Percentiles rank a stretch among this genome's conserved stretches.
phyloP scores from a whole-genome alignment of 2,797 vertebrate genomes.

The Sylvia borin region DNA sequence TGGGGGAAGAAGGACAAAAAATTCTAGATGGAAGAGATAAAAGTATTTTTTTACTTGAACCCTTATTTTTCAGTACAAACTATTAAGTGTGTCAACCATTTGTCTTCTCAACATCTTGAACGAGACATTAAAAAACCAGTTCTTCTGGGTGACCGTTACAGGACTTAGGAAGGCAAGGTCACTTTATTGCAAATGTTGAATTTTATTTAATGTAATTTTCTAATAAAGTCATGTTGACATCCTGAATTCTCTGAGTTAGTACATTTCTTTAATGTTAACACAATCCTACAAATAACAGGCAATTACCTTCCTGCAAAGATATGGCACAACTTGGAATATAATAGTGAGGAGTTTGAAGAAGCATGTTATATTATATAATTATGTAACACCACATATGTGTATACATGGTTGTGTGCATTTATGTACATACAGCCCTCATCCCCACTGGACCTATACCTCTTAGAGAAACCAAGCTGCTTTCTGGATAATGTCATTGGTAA shows the following conservation, averaged over 20 bases:
- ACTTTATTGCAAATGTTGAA: neutral
- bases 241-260: neutral
- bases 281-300: neutral
- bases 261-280: neutral
- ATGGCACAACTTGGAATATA: neutral
- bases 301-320: neutral
- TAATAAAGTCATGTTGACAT: conserved; percentile 32
- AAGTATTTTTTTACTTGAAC: neutral
- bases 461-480: neutral
- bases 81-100: neutral
- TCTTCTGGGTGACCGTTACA: neutral
- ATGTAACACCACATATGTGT: neutral
- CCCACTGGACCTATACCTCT: neutral
- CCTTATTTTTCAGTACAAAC: neutral
- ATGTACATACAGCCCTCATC: neutral
- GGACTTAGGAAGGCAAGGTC: neutral
- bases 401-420: neutral
- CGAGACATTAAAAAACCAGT: neutral
- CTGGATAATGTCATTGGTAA: neutral
- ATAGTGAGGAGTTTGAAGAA: neutral
- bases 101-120: neutral
- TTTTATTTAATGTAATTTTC: conserved; percentile 11
- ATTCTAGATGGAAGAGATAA: neutral
- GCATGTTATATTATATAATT: neutral
- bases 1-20: neutral